Conservation (phyloP, 2,113 vertebrate genomes). For the Ia io region DNA sequence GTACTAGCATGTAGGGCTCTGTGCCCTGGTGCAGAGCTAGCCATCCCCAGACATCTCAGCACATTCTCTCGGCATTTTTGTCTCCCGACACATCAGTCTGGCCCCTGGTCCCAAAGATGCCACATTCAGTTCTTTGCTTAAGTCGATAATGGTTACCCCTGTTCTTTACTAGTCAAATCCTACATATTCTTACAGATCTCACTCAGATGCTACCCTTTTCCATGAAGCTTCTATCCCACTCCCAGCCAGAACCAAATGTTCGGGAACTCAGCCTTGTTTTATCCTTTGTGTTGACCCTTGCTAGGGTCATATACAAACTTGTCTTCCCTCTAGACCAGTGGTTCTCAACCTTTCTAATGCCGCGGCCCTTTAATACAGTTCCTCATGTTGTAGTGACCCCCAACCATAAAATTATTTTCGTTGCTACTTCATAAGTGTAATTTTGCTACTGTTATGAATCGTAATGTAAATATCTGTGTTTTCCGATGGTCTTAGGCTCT, state of each 20-base stretch:
- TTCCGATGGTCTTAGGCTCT: too few species aligned
- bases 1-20: neutral
- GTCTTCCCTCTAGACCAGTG: neutral
- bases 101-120: neutral
- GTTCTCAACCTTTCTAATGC: too few species aligned
- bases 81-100: neutral
- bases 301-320: neutral
- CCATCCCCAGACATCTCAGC: neutral
- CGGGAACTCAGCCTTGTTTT: neutral
- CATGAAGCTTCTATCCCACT: neutral
- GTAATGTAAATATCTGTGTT: too few species aligned
- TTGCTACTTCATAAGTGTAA: too few species aligned
- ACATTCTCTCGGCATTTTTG: neutral
- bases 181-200: neutral
- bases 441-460: too few species aligned
- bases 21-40: neutral
- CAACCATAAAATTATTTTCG: too few species aligned
- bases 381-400: too few species aligned
- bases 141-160: neutral
- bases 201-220: neutral
- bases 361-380: too few species aligned
- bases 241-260: neutral
- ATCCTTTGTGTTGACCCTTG: neutral
- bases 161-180: neutral
- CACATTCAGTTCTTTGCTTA: neutral